Conservation (phyloP, 2,888 invertebrate genomes). For the Asteroscopus sphinx region DNA sequence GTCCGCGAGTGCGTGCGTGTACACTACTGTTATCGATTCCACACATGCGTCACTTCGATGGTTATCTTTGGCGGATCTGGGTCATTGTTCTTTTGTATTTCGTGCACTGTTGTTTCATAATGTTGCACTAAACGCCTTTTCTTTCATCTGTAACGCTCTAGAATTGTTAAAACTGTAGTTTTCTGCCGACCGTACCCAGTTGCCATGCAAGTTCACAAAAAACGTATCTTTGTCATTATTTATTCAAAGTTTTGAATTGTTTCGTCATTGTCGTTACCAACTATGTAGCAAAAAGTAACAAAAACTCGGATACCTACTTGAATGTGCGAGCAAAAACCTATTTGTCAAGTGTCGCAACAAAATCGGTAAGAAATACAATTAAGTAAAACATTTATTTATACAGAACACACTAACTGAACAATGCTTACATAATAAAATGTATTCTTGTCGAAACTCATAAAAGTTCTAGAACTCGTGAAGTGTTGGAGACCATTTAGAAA, state of each 20-base stretch:
- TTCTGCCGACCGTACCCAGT: constrained; percentile 15
- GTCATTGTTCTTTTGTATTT: constrained; percentile 88
- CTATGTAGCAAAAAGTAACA: constrained; percentile 59
- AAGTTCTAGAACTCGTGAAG: constrained; percentile 18
- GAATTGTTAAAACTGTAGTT: constrained; percentile 16
- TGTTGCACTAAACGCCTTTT: constrained; percentile 60
- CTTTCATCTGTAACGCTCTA: constrained; percentile 44
- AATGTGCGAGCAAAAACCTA: constrained; percentile 60
- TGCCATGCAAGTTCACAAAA: constrained; percentile 35
- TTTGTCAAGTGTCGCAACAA: constrained; percentile 56
- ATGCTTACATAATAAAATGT: constrained; percentile 31
- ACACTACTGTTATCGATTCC: constrained; percentile 87
- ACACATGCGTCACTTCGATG: constrained; percentile 88
- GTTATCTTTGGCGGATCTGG: constrained; percentile 87
- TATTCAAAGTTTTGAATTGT: constrained; percentile 51
- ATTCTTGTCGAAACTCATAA: constrained; percentile 34
- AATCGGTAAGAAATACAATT: constrained; percentile 52
- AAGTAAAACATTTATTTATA: constrained; percentile 49
- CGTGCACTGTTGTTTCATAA: constrained; percentile 69
- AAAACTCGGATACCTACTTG: constrained; percentile 63
- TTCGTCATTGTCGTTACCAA: constrained; percentile 45
- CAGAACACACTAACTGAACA: constrained; percentile 38
- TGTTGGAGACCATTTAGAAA: constrained; percentile 35
- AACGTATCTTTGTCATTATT: constrained; percentile 37
- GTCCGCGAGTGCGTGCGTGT: constrained; percentile 83